A percentile compares a stretch with the other conserved stretches of the same genome.
Conservation (phyloP, 2,113 vertebrate genomes). For the Arvicanthis niloticus region DNA sequence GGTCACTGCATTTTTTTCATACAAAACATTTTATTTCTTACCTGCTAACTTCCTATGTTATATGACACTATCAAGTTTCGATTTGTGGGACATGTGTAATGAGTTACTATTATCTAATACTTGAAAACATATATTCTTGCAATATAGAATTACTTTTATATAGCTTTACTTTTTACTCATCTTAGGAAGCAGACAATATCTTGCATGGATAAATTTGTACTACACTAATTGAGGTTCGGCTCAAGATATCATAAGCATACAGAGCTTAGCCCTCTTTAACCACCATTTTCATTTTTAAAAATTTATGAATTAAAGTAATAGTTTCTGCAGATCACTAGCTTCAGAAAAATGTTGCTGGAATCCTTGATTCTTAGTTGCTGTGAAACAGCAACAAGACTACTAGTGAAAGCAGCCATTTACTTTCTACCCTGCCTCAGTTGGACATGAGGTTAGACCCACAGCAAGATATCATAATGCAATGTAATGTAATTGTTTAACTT, state of each 20-base stretch:
- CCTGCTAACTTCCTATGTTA: conserved; percentile 38
- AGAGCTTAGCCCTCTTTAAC: accelerated
- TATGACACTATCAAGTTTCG: conserved; percentile 1
- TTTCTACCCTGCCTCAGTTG: background rate
- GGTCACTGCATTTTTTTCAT: conserved; percentile 16
- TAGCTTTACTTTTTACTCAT: conserved; percentile 17
- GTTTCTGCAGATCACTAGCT: too few relatives aligned
- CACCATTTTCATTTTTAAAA: background rate
- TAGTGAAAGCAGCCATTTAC: background rate
- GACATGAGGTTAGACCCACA: background rate
- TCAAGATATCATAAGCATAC: too few relatives aligned
- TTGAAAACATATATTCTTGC: conserved; percentile 60
- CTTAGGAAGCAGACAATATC: background rate
- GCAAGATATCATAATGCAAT: too few relatives aligned
- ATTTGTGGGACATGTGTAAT: conserved; percentile 33
- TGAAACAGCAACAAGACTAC: background rate
- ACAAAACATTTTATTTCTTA: conserved; percentile 58
- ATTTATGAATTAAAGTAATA: background rate
- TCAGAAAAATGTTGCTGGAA: background rate
- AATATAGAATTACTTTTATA: background rate
- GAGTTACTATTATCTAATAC: conserved; percentile 23
- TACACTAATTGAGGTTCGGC: background rate
- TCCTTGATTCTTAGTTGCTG: background rate
- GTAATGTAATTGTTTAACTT: background rate
- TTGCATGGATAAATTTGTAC: background rate